A percentile compares a stretch with the other conserved stretches of the same genome.
Evolutionary conservation across 2,113 vertebrate genomes (phyloP).

Genomic region (Tor tambroides): DNA sequence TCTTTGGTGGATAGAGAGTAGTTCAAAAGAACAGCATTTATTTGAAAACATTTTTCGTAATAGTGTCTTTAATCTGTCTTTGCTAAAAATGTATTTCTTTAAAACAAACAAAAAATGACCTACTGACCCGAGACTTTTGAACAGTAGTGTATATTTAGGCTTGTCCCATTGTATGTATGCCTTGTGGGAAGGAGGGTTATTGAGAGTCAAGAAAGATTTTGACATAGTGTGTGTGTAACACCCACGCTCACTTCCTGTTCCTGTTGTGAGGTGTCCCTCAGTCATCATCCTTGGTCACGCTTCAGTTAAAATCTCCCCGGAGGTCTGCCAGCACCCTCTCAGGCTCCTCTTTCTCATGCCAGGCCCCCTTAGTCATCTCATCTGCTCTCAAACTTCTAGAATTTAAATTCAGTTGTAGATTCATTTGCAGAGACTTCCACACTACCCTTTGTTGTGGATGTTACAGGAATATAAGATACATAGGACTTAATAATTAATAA

Average conservation of each 20-base stretch:
- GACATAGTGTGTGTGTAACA: background rate
- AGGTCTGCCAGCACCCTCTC: background rate
- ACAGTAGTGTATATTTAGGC: background rate
- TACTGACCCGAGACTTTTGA: background rate
- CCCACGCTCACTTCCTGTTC: slow-evolving; percentile 48
- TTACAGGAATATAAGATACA: background rate
- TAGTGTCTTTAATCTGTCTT: background rate
- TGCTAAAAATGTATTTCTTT: background rate
- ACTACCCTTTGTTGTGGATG: background rate
- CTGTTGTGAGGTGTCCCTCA: slow-evolving; percentile 42
- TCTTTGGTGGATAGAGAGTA: too few species aligned
- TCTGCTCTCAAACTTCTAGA: background rate
- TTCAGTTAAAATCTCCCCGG: background rate
- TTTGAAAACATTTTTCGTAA: background rate
- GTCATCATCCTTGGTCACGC: background rate
- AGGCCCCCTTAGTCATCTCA: background rate
- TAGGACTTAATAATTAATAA: background rate
- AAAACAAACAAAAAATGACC: background rate
- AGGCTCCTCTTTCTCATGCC: background rate
- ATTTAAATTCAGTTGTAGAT: background rate
- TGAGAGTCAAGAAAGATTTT: slow-evolving; percentile 13
- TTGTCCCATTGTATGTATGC: background rate
- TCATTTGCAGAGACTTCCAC: background rate
- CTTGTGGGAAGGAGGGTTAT: background rate
- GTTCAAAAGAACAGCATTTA: too few species aligned